Evolutionary conservation across 2,888 invertebrate species (phyloP), one percentile per base, ranked within the genome.

Genomic region (Arenicola marina): DNA sequence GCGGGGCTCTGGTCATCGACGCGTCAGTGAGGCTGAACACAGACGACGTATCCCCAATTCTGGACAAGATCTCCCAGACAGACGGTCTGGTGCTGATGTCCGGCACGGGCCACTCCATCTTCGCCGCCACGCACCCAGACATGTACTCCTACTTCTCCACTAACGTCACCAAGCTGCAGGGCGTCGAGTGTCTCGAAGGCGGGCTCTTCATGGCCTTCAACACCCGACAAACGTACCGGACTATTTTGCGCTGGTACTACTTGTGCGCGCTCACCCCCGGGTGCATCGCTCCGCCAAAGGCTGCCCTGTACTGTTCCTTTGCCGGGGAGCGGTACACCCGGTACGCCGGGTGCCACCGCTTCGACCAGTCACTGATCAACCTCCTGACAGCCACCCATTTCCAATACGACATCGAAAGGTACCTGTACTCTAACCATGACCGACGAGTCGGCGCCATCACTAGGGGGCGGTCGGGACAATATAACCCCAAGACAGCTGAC

Each of bases 361-460:
- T 73, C 56, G 81, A 83, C 56, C 81, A 83, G 70, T 81, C 83
- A 0, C 81, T 80, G 2, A 68, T 84, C 18, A 84, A 84, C 64
- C 73, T 84, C 4, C 69, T 84, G 21, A 56, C 82, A 28, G 79
- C 80, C 62, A 81, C 81, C 34, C 71, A 72, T 70, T 78, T 78
- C 63, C 51, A 75, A 53, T 82, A 75, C 67, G 75, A 82, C 46
- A n/a, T n/a, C n/a, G n/a, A n/a, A n/a, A n/a, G n/a, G n/a, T n/a
- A n/a, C n/a, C n/a, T n/a, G n/a, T n/a, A n/a, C n/a, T n/a, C n/a
- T n/a, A n/a, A n/a, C n/a, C n/a, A n/a, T n/a, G n/a, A n/a, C n/a
- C n/a, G n/a, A n/a, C n/a, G n/a, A n/a, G n/a, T n/a, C n/a, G n/a
- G n/a, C n/a, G n/a, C n/a, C n/a, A n/a, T n/a, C n/a, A n/a, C n/a